A percentile compares a stretch with the other conserved stretches of the same genome.
Conservation (phyloP, 1,140 invertebrate genomes). For the Tetragonula clypearis region DNA sequence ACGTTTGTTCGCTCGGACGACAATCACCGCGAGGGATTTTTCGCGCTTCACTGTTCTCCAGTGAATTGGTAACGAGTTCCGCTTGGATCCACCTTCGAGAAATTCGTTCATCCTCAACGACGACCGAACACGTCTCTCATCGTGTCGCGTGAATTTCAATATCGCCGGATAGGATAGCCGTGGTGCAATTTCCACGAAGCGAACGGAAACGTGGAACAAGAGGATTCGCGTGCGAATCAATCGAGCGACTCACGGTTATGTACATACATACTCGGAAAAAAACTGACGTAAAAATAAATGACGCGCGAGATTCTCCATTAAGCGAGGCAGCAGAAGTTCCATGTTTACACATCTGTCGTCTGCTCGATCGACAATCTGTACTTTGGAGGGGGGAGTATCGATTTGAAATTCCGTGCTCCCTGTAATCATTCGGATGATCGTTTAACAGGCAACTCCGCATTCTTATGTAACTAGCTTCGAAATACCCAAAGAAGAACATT, state of each 20-base stretch:
- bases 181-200: not conserved
- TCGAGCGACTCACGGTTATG: not conserved
- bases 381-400: not conserved
- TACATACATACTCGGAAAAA: no score
- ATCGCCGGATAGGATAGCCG: not conserved
- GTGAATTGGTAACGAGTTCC: no score
- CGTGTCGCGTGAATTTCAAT: no score
- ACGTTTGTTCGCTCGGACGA: not conserved
- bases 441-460: not conserved
- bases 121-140: no score
- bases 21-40: no score
- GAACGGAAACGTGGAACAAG: not conserved
- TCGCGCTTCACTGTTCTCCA: no score
- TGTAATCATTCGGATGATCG: not conserved
- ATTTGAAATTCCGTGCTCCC: not conserved
- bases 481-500: not conserved
- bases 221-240: not conserved
- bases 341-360: not conserved
- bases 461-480: constrained; percentile 2
- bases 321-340: not conserved
- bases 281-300: not conserved
- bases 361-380: not conserved
- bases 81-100: no score
- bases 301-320: constrained; percentile 16
- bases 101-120: no score